Evolutionary conservation across 2,113 vertebrate species (phyloP).

Genomic region (Bos javanicus): DNA sequence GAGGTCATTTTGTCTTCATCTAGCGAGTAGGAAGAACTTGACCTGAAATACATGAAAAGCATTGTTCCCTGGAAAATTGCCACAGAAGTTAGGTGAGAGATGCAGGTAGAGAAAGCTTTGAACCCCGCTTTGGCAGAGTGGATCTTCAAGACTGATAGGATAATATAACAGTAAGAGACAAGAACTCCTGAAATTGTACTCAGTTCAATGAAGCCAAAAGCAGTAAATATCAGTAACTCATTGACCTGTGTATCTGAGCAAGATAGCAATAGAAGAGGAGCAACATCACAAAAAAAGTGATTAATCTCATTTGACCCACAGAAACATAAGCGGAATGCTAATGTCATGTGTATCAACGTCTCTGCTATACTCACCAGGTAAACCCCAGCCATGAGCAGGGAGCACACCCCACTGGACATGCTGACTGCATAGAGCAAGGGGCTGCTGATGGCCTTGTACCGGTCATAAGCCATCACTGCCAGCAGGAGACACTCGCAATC

Average conservation of each 20-base stretch:
- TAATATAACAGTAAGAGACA: not conserved
- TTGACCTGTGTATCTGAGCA: not conserved
- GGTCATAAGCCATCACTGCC: not conserved
- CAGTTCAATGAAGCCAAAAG: not conserved
- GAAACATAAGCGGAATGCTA: not conserved
- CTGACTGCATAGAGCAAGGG: not conserved
- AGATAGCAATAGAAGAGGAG: not conserved
- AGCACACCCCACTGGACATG: not conserved
- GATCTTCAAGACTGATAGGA: not conserved
- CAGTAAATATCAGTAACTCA: not conserved
- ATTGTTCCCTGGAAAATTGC: slow-evolving; percentile 41
- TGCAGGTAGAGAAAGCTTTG: slow-evolving; percentile 59
- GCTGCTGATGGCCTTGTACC: not conserved
- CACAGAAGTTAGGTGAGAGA: slow-evolving; percentile 54
- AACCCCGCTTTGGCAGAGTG: not conserved
- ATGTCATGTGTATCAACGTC: fast-evolving
- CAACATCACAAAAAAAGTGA: not conserved
- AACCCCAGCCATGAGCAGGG: not conserved
- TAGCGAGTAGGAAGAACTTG: slow-evolving; percentile 23
- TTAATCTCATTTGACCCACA: not conserved
- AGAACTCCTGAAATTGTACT: not conserved
- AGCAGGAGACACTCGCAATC: not conserved
- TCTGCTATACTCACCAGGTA: not conserved
- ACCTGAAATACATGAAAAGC: not conserved
- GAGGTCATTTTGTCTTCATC: slow-evolving; percentile 49